Evolutionary conservation across 2,888 invertebrate genomes (phyloP), one percentile per base, ranked within the genome.

Genomic region (Shargacucullia verbasci): DNA sequence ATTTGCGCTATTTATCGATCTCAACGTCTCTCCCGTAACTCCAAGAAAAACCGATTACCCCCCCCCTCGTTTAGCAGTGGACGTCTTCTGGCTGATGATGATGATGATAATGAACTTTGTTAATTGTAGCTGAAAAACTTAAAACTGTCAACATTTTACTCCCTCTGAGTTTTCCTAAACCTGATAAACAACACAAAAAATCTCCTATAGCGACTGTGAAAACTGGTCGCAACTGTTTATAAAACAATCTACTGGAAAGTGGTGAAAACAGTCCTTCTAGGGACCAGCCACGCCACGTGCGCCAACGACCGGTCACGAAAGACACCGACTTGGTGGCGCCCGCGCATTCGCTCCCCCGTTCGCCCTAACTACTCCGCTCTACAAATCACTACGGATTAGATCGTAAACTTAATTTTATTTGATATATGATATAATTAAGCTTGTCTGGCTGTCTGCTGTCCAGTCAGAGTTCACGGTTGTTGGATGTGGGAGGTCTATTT

Each of bases 381-480:
- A 66, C 60, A 64, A 73, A 70, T 65, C 66, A 59, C 60, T 62
- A 44, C 44, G 58, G 63, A 68, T 74, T 66, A 73, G 63, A 58
- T 63, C 57, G 71, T 70, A 74, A 75, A 59, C 48, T 59, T 52
- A 2, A 46, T 59, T 72, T 73, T 40, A 45, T 57, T 66, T 78
- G 78, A 82, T 82, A 75, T 78, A 80, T 78, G 48, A 52, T 49
- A 64, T 76, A 72, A 83, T 83, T 79, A 82, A 74, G 46, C 41
- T 59, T 60, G 70, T 73, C 59, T 59, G 63, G 43, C 44, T 52
- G 54, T 61, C 57, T 61, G 41, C 49, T 40, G 48, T 59, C 52
- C 67, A 60, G 74, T 70, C 71, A 74, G 78, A 75, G 78, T 77
- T 77, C 73, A 72, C 52, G 52, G 64, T 58, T 80, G 76, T 14